These are phyloP conservation scores for Anseranas semipalmata DNA, from an alignment of 2,113 vertebrate genomes.

Conservation along the genomic window DNA sequence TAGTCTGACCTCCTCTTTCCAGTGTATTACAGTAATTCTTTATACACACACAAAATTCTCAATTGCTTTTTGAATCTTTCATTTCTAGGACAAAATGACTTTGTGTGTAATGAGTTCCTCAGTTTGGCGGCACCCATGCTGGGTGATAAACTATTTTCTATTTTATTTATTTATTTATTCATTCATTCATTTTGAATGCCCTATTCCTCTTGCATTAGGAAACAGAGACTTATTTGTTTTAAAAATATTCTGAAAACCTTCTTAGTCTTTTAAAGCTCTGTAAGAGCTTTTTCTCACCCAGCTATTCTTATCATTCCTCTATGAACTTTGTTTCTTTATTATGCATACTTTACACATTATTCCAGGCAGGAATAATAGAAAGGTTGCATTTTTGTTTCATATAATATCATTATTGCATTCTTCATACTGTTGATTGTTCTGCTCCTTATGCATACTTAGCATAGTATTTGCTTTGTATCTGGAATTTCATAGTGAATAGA, in stretches of 20 bases:
- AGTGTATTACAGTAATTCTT: neutral
- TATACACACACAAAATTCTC: neutral
- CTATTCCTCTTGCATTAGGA: neutral
- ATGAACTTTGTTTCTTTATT: neutral
- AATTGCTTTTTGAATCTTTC: neutral
- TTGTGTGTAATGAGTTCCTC: neutral
- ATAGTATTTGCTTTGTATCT: neutral
- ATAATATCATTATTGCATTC: neutral
- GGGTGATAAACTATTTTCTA: neutral
- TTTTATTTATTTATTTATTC: neutral
- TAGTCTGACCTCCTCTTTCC: neutral
- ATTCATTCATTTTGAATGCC: neutral
- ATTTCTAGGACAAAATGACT: neutral
- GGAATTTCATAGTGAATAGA: neutral
- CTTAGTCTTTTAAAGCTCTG: neutral
- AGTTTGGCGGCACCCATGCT: neutral
- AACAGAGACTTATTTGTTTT: neutral
- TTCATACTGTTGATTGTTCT: neutral
- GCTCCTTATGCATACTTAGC: neutral
- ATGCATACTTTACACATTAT: neutral
- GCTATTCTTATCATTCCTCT: neutral
- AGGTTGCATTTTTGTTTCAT: neutral
- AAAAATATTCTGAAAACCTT: neutral
- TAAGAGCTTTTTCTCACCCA: neutral
- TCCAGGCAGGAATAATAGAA: neutral